Conservation (phyloP, 2,888 invertebrate genomes). For the Dascillus cervinus region DNA sequence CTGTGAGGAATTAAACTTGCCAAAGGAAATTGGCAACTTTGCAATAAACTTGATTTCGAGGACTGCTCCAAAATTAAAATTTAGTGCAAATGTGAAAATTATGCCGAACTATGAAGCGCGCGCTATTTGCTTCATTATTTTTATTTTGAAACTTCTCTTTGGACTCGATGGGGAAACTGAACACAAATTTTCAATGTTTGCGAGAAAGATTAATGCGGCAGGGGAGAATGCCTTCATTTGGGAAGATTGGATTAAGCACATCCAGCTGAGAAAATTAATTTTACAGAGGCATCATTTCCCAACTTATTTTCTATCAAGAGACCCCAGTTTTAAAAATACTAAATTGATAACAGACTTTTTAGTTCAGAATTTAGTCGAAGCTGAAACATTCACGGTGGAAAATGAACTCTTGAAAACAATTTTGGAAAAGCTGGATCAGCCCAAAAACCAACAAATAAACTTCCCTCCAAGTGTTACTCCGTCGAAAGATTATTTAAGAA, state of each 20-base stretch:
- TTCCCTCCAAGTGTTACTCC: slow-evolving; percentile 31
- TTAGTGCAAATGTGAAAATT: too few species aligned
- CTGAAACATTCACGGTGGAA: slow-evolving; percentile 18
- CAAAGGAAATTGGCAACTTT: slow-evolving; percentile 34
- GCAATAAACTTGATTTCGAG: too few species aligned
- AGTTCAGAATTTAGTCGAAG: slow-evolving; percentile 26
- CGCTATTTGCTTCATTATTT: slow-evolving; percentile 62
- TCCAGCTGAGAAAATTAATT: slow-evolving; percentile 57
- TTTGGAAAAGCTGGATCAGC: slow-evolving; percentile 9
- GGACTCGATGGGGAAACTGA: slow-evolving; percentile 67
- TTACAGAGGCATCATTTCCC: slow-evolving; percentile 52
- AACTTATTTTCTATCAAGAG: slow-evolving; percentile 39
- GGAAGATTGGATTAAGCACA: slow-evolving; percentile 59
- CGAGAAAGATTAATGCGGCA: slow-evolving; percentile 49
- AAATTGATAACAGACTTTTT: too few species aligned
- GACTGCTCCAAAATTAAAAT: too few species aligned
- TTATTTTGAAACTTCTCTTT: slow-evolving; percentile 63
- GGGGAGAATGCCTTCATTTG: slow-evolving; percentile 50
- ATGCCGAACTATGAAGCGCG: slow-evolving; percentile 62
- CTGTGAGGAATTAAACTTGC: slow-evolving; percentile 52
- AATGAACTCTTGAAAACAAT: slow-evolving; percentile 16
- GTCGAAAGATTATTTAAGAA: too few species aligned
- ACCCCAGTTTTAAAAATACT: too few species aligned
- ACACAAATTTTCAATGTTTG: slow-evolving; percentile 51
- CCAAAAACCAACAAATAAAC: slow-evolving; percentile 1